Evolutionary conservation across 2,888 invertebrate genomes (phyloP), one percentile per base, ranked within the genome.

Genomic region (Polyploca ridens): DNA sequence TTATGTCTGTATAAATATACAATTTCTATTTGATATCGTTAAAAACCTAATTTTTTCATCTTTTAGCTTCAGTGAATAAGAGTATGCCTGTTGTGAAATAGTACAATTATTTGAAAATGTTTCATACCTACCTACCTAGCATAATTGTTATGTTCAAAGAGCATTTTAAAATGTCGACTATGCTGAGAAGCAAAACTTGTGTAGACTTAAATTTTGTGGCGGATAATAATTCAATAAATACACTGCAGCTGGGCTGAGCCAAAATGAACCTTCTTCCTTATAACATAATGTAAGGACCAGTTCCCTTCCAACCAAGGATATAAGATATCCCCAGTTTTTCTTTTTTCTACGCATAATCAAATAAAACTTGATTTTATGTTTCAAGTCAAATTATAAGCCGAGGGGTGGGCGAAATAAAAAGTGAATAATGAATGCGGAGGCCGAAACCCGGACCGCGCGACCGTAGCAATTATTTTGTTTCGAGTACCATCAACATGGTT

Each of bases 331-430:
- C 71, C 79, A 81, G 80, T 84, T 89, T 86, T 89, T 88, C 85
- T 85, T 87, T 88, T 89, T 88, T 86, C 84, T 87, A 83, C 88
- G 88, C 82, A 86, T 90, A 92, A 93, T 93, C 90, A 92, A 93
- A 93, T 93, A 91, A 91, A 93, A 93, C 92, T 92, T 92, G 92
- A 93, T 93, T 93, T 93, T 93, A 93, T 93, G 92, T 93, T 93
- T 91, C 89, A 84, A 93, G 90, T 92, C 92, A 93, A 93, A 93
- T 94, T 93, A 93, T 92, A 93, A 93, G 91, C 90, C 86, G 84
- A 90, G 89, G 89, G 91, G 91, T 89, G 89, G 89, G 87, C 79
- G 86, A 90, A 93, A 93, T 91, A 92, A 92, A 93, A 94, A 91
- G 93, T 93, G 93, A 93, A 93, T 94, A 94, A 93, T 93, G 92